Percentiles rank a stretch among this genome's conserved stretches.
phyloP scores from a whole-genome alignment of 2,797 vertebrate species.

The Gymnodraco acuticeps region DNA sequence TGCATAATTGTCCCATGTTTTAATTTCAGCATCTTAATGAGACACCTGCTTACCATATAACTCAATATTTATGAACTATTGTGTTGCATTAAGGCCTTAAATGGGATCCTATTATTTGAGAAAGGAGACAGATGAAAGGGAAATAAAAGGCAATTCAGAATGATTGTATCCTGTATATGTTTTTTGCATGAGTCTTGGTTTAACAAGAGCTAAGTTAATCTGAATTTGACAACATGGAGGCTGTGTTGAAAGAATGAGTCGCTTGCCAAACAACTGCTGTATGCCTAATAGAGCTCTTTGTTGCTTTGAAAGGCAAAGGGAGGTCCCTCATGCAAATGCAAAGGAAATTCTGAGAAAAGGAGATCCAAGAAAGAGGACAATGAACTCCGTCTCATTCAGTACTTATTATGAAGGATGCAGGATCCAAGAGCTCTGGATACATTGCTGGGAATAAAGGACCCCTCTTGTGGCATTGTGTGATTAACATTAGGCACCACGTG shows the following conservation, averaged over 20 bases:
- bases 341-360: slow-evolving; percentile 62
- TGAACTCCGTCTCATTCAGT: slow-evolving; percentile 48
- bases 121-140: slow-evolving; percentile 56
- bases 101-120: slow-evolving; percentile 58
- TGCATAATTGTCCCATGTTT: slow-evolving; percentile 14
- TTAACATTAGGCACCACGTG: slow-evolving; percentile 42
- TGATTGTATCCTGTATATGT: slow-evolving; percentile 38
- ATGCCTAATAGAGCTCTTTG: slow-evolving; percentile 67
- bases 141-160: slow-evolving; percentile 66
- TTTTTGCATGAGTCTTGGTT: slow-evolving; percentile 41
- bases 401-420: slow-evolving; percentile 32
- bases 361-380: slow-evolving; percentile 64
- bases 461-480: slow-evolving; percentile 45
- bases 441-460: slow-evolving; percentile 29
- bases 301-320: slow-evolving; percentile 65
- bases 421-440: slow-evolving; percentile 34
- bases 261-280: slow-evolving; percentile 59
- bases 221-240: slow-evolving; percentile 66
- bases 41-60: slow-evolving; percentile 60
- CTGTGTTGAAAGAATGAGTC: slow-evolving; percentile 43
- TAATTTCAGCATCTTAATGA: slow-evolving; percentile 57
- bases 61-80: slow-evolving; percentile 76
- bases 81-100: slow-evolving; percentile 48
- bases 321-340: slow-evolving; percentile 66
- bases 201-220: slow-evolving; percentile 61